Percentiles rank a stretch among this genome's conserved stretches.
These are phyloP conservation scores for Philopotamus ludificatus DNA, from an alignment of 1,140 invertebrate species.

Conservation along the genomic window DNA sequence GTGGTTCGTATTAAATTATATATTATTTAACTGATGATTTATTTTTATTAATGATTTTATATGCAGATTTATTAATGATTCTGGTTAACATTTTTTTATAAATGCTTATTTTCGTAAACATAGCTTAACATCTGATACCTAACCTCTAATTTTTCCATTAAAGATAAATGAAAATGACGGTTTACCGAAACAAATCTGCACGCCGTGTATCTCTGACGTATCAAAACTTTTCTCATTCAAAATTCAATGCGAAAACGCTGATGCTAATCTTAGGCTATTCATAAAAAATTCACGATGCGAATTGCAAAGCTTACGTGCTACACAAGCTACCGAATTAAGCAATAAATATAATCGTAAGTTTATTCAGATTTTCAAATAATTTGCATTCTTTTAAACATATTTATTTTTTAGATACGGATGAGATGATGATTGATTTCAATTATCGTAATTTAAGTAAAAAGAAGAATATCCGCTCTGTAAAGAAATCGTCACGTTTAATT, in stretches of 20 bases:
- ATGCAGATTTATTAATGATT: neutral
- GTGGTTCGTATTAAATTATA: neutral
- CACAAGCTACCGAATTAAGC: neutral
- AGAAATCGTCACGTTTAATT: too few species aligned
- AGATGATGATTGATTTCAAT: neutral
- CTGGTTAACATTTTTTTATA: neutral
- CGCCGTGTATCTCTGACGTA: slow-evolving; percentile 10
- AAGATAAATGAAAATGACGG: slow-evolving; percentile 29
- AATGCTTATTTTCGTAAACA: neutral
- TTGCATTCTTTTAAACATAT: neutral
- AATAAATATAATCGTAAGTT: neutral
- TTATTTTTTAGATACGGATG: neutral
- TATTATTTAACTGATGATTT: neutral
- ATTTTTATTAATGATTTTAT: neutral
- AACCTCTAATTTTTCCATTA: neutral
- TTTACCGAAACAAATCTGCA: slow-evolving; percentile 18
- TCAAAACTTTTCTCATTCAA: slow-evolving; percentile 16
- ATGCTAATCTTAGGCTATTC: slow-evolving; percentile 4
- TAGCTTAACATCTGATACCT: neutral
- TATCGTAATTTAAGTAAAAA: neutral
- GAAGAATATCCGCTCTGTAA: too few species aligned
- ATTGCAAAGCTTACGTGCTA: neutral
- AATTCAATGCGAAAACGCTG: slow-evolving; percentile 4
- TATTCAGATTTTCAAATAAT: neutral
- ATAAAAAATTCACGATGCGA: neutral